Evolutionary conservation across 2,888 invertebrate genomes (phyloP), one percentile per base, ranked within the genome.

Genomic region (Dromius quadrimaculatus): DNA sequence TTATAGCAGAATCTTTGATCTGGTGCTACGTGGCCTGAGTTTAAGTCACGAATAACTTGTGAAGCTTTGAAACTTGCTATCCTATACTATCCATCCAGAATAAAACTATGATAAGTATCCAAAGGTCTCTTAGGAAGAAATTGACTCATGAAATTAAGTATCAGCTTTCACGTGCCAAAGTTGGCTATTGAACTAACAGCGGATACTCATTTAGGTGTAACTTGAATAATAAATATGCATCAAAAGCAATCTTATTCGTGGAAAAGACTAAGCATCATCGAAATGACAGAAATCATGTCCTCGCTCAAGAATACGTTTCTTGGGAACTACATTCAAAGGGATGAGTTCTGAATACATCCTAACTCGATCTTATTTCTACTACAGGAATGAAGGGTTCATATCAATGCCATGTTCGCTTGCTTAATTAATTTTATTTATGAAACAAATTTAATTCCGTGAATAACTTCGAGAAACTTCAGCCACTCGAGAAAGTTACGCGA

Each of bases 371-470:
- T 36, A 38, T 59, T 38, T 59, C 47, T 36, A 32, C 23, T 41
- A 23, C 62, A 41, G 28, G 41, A 20, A 22, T 61, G 41, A 41
- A 62, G 41, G 38, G 38, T 41, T 41, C 4, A 38, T n/a, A n/a
- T n/a, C n/a, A n/a, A n/a, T 19, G 17, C 34, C 59, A 38, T 59
- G 38, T 34, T 59, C 36, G 22, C 41, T 13, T 34, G 41, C 62
- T 62, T 62, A 62, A 62, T 62, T 62, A 62, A 62, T 62, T 62
- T 62, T 62, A 62, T 62, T 62, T 62, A 62, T 62, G 41, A 62
- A 62, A 62, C 62, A 62, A 62, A 62, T 62, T 62, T 62, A 62
- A 62, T 62, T 62, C 41, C 62, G 62, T 13, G 28, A 62, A 62
- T 62, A 62, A 62, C 62, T 62, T 13, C 1, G 23, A 11, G 43